These are phyloP conservation scores for Passerculus sandwichensis DNA, from an alignment of 2,797 vertebrate species.

Conservation along the genomic window DNA sequence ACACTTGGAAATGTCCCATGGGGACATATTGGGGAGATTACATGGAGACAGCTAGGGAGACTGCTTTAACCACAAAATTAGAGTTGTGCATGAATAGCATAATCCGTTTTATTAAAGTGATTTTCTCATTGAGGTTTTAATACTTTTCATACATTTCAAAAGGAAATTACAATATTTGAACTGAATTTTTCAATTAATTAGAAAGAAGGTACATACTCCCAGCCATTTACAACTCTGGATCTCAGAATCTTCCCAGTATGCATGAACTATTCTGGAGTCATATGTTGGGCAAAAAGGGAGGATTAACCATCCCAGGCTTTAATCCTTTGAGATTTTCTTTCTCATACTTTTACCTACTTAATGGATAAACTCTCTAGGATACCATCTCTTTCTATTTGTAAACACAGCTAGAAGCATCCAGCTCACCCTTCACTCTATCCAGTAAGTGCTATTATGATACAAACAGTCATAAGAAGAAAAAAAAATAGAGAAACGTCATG, in stretches of 20 bases:
- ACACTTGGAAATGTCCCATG: background rate
- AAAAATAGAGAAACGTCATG: background rate
- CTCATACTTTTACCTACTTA: background rate
- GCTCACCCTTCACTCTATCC: background rate
- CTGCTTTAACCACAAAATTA: background rate
- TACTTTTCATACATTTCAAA: background rate
- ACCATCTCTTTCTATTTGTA: background rate
- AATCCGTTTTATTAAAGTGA: background rate
- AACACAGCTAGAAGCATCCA: background rate
- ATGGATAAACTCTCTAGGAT: background rate
- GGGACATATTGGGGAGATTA: background rate
- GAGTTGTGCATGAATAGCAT: background rate
- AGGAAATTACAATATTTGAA: background rate
- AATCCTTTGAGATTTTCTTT: background rate
- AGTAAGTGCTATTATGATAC: background rate
- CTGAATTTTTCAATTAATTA: background rate
- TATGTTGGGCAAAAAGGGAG: background rate
- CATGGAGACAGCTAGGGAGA: background rate
- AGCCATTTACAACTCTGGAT: background rate
- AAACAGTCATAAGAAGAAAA: background rate
- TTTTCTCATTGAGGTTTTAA: background rate
- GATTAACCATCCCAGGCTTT: background rate
- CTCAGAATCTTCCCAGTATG: background rate
- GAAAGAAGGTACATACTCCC: background rate
- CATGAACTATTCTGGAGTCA: background rate